Evolutionary conservation across 2,888 invertebrate species (phyloP).

Genomic region (Tipula unca): DNA sequence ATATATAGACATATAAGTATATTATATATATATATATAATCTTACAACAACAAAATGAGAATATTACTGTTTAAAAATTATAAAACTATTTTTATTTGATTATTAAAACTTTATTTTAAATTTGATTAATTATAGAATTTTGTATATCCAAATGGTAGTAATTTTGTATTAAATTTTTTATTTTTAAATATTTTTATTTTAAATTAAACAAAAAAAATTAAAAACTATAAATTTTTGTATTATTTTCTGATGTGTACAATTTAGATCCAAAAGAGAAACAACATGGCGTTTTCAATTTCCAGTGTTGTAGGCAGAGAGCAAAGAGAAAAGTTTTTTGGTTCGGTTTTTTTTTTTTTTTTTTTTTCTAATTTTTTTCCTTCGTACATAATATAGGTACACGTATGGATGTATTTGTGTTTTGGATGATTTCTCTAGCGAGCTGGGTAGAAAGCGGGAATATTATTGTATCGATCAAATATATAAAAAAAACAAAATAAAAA

Average conservation of each 20-base stretch:
- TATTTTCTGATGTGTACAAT: conserved; percentile 20
- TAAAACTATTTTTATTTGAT: neutral
- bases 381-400: neutral
- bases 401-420: neutral
- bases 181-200: conserved; percentile 3
- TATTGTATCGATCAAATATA: conserved; percentile 8
- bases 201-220: conserved; percentile 15
- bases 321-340: neutral
- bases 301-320: conserved; percentile 16
- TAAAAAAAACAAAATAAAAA: neutral
- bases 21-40: too few species aligned
- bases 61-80: neutral
- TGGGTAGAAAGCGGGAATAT: conserved; percentile 9
- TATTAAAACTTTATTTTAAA: neutral
- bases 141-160: conserved; percentile 15
- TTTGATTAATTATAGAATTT: neutral
- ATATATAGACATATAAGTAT: neutral
- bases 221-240: neutral
- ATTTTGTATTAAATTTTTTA: neutral
- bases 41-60: neutral
- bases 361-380: neutral
- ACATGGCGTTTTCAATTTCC: conserved; percentile 20
- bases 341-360: neutral
- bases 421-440: neutral
- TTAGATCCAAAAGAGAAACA: conserved; percentile 22